A percentile compares a stretch with the other conserved stretches of the same genome.
phyloP scores from a whole-genome alignment of 2,888 invertebrate genomes.

The Apoderus coryli region DNA sequence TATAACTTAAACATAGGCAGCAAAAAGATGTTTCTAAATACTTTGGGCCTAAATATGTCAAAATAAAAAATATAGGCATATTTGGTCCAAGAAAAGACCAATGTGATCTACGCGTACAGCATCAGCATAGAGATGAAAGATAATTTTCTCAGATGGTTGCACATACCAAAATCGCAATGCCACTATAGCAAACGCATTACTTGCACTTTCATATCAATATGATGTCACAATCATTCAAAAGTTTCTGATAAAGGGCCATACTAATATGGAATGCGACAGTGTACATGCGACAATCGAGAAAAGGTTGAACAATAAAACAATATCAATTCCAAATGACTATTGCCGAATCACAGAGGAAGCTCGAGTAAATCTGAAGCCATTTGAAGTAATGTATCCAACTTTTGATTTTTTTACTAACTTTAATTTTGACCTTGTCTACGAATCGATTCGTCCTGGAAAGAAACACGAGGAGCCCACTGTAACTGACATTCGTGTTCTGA shows the following conservation, averaged over 20 bases:
- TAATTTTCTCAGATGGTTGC: not conserved
- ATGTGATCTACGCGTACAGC: conserved; percentile 7
- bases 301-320: conserved; percentile 4
- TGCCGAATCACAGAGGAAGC: conserved; percentile 1
- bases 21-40: conserved; percentile 3
- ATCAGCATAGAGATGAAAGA: conserved; percentile 6
- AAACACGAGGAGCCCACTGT: conserved; percentile 6
- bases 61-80: conserved; percentile 9
- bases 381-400: conserved; percentile 6
- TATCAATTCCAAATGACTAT: conserved; percentile 4
- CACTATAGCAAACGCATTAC: conserved; percentile 5
- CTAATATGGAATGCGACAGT: conserved; percentile 3
- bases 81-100: conserved; percentile 8
- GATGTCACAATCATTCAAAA: conserved; percentile 1
- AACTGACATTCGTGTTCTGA: conserved; percentile 6
- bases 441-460: conserved; percentile 7
- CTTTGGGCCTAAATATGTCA: conserved; percentile 3
- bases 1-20: conserved; percentile 7
- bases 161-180: conserved; percentile 2
- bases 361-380: conserved; percentile 4
- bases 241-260: conserved; percentile 3
- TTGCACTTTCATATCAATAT: conserved; percentile 5
- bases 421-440: conserved; percentile 3
- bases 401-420: conserved; percentile 5
- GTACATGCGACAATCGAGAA: conserved; percentile 2